Conservation (phyloP, 1,140 invertebrate species). For the Panagrolaimus sp. region DNA sequence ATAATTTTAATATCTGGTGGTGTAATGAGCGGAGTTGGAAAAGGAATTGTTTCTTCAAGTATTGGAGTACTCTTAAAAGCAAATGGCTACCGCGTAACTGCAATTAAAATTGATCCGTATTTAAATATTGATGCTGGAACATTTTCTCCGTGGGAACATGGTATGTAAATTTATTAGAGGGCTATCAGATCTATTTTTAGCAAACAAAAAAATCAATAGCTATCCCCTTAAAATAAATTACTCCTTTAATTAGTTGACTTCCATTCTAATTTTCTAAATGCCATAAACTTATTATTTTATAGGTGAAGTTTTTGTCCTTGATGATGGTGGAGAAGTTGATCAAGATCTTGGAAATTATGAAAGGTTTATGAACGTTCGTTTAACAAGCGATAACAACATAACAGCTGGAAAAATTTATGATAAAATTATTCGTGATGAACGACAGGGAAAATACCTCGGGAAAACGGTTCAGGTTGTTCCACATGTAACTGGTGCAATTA, state of each 20-base stretch:
- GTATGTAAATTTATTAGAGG: conserved; percentile 66
- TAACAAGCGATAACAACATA: conserved; percentile 94
- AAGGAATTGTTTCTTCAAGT: conserved; percentile 91
- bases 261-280: no score
- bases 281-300: no score
- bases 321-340: conserved; percentile 98
- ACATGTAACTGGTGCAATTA: conserved; percentile 96
- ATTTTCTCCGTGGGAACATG: conserved; percentile 96
- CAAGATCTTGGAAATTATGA: conserved; percentile 99
- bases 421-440: conserved; percentile 79
- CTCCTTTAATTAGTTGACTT: no score
- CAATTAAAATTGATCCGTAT: conserved; percentile 98
- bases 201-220: neutral
- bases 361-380: conserved; percentile 86
- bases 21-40: conserved; percentile 94
- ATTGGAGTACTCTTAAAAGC: conserved; percentile 88
- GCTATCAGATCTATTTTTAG: no score
- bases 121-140: conserved; percentile 98
- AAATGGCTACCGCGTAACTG: conserved; percentile 82
- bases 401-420: conserved; percentile 98
- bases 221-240: no score
- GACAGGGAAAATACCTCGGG: conserved; percentile 87
- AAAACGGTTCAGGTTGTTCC: conserved; percentile 99
- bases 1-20: conserved; percentile 94
- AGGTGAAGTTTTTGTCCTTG: conserved; percentile 97